Evolutionary conservation across 2,113 vertebrate species (phyloP).

Genomic region (Planiliza haematocheilus): DNA sequence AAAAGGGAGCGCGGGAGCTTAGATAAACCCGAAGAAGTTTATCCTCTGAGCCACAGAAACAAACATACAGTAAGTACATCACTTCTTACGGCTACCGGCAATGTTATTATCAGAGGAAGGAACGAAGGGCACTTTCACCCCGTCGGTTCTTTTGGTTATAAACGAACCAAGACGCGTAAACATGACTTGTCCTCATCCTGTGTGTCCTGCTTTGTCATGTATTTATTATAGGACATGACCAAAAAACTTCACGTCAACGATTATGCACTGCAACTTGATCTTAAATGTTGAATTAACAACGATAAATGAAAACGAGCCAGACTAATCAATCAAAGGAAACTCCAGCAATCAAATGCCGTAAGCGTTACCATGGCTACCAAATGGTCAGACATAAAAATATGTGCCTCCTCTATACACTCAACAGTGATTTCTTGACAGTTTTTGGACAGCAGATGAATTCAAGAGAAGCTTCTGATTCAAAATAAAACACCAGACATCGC

Average conservation of each 20-base stretch:
- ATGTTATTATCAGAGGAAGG: background rate
- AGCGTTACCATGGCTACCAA: slow-evolving; percentile 14
- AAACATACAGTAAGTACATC: background rate
- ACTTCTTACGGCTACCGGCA: background rate
- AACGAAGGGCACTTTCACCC: background rate
- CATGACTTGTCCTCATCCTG: background rate
- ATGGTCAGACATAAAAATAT: background rate
- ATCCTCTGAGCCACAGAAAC: slow-evolving; percentile 18
- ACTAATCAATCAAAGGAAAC: slow-evolving; percentile 2
- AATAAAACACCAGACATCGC: background rate
- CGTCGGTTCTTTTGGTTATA: no score
- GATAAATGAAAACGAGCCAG: background rate
- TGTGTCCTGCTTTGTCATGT: no score
- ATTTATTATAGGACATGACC: no score
- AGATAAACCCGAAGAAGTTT: slow-evolving; percentile 16
- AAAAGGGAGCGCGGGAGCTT: background rate
- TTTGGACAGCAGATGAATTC: background rate
- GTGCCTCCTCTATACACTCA: background rate
- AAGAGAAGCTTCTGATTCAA: background rate
- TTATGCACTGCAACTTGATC: background rate
- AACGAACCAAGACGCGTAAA: background rate
- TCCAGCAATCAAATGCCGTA: background rate
- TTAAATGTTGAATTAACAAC: background rate
- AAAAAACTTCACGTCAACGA: no score
- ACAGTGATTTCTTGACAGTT: background rate